Evolutionary conservation across 2,113 vertebrate genomes (phyloP).

Genomic region (Sarotherodon lohbergeri): DNA sequence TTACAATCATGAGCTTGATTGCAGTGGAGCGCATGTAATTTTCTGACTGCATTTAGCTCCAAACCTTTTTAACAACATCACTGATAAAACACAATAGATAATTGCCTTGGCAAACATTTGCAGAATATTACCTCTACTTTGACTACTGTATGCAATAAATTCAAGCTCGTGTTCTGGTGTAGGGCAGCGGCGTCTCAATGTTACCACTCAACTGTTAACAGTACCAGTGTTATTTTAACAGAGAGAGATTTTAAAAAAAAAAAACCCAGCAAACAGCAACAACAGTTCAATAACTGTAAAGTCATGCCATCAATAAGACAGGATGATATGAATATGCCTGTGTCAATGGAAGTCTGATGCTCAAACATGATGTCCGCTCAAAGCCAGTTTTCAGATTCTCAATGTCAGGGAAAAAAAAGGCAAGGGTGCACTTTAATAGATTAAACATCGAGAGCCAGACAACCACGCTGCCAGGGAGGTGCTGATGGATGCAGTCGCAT

Average conservation of each 20-base stretch:
- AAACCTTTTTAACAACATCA: neutral
- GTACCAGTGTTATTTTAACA: constrained; percentile 1
- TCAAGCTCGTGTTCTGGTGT: neutral
- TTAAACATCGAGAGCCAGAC: constrained; percentile 68
- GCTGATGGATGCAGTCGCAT: constrained; percentile 70
- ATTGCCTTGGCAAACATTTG: neutral
- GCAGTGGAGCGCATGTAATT: neutral
- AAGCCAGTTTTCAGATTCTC: constrained; percentile 63
- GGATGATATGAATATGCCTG: constrained; percentile 44
- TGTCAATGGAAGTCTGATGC: constrained; percentile 63
- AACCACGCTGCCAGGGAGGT: constrained; percentile 56
- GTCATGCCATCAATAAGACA: constrained; percentile 53
- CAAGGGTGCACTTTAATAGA: constrained; percentile 74
- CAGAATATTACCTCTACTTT: neutral
- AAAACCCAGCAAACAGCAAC: neutral
- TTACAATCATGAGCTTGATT: neutral
- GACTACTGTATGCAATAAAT: neutral
- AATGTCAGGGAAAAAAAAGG: constrained; percentile 66
- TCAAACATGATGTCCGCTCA: constrained; percentile 68
- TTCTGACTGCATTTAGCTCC: neutral
- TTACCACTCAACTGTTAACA: neutral
- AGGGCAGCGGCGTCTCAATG: neutral
- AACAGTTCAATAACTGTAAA: constrained; percentile 40
- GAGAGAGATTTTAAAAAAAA: neutral
- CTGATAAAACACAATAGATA: neutral